Base-by-base conservation (phyloP, 2,888 invertebrate genomes). In the Scaptomyza caliginosa region DNA sequence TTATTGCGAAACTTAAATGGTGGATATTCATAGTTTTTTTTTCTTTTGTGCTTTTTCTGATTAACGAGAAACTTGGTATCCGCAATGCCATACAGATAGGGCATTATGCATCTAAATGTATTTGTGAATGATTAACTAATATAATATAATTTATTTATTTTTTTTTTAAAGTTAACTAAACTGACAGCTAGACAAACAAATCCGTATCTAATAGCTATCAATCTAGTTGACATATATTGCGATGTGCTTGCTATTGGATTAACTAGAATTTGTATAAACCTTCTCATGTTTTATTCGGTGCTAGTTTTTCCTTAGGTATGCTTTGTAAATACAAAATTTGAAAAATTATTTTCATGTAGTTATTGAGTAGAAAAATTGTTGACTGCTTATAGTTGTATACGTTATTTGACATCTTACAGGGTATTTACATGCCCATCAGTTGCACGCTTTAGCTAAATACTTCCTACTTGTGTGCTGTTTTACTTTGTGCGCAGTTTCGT, bases 31-130 rank as follows among this genome's bases (percentile, higher is more conserved):
- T n/a, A 34, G 0, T 3, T 0, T 1, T 11, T 7, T 10, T 19
- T 34, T 24, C 40, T 63, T 5, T 28, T 28, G 11, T 4, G 2
- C 10, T 26, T 46, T 19, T 16, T 45, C 0, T 6, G 1, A 7
- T 16, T 10, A 1, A 45, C 40, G 39, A 55, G 30, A 49, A 70
- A 84, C 65, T 88, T 88, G 46, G 83, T 84, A 21, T 84, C 83
- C 24, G 83, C 67, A 8, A 88, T 67, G 0, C 83, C 83, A 46
- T 84, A 84, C 0, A 84, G 49, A 59, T 84, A 84, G 0, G 77
- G 77, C 83, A 84, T 84, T 5, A n/a, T 50, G 17, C 6, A 38
- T 23, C n/a, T 24, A 11, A 3, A 13, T 11, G 8, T 24, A 6
- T 17, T 13, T 32, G 13, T 7, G 8, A n/a, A 4, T n/a, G n/a